Evolutionary conservation across 1,140 invertebrate genomes (phyloP).

Genomic region (Drosophila melanica): DNA sequence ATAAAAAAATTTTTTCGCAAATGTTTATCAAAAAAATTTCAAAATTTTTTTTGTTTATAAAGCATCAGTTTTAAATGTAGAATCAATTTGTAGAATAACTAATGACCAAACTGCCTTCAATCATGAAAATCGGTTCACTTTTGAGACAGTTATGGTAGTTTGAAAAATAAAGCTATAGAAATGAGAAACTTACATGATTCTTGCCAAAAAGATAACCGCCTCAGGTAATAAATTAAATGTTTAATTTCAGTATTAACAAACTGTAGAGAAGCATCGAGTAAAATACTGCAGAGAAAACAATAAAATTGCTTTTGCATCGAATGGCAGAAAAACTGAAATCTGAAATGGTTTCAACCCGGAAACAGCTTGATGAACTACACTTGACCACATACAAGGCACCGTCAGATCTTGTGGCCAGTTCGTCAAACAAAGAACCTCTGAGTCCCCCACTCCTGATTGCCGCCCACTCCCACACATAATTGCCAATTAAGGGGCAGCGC

Average conservation of each 20-base stretch:
- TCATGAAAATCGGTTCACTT: too few species aligned
- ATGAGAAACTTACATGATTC: too few species aligned
- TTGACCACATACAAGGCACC: slow-evolving; percentile 23
- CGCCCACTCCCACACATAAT: slow-evolving; percentile 40
- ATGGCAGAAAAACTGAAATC: neutral
- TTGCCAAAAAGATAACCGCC: too few species aligned
- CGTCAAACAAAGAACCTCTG: slow-evolving; percentile 29
- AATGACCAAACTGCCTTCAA: too few species aligned
- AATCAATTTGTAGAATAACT: too few species aligned
- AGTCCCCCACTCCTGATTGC: slow-evolving; percentile 33
- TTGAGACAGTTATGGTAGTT: too few species aligned
- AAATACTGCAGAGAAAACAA: slow-evolving; percentile 11
- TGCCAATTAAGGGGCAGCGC: slow-evolving; percentile 65
- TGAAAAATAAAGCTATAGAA: too few species aligned
- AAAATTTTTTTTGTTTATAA: too few species aligned
- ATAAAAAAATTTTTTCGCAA: too few species aligned
- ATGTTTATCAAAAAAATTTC: too few species aligned
- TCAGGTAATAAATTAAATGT: too few species aligned
- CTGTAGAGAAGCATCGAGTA: slow-evolving; percentile 19
- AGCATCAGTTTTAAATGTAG: too few species aligned
- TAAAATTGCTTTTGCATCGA: neutral
- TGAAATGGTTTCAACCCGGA: slow-evolving; percentile 24
- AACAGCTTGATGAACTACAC: slow-evolving; percentile 27
- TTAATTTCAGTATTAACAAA: neutral
- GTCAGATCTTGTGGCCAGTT: slow-evolving; percentile 5